These are phyloP conservation scores for Astyanax mexicanus DNA, from an alignment of 2,797 vertebrate species.

Conservation along the genomic window DNA sequence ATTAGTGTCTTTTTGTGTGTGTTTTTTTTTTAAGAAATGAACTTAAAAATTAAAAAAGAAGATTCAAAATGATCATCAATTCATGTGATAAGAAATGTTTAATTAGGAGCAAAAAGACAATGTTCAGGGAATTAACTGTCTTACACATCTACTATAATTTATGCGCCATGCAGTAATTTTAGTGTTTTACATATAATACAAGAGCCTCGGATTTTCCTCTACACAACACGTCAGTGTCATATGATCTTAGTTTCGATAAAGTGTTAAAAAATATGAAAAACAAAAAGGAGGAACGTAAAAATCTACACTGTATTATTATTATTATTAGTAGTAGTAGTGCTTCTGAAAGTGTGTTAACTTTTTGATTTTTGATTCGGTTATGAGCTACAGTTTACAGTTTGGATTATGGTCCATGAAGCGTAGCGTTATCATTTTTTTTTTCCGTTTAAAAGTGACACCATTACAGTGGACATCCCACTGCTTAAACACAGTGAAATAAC, in stretches of 20 bases:
- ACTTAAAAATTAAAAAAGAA: constrained; percentile 80
- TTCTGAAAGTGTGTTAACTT: constrained; percentile 47
- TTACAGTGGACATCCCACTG: constrained; percentile 77
- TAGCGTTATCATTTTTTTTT: constrained; percentile 65
- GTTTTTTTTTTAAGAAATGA: constrained; percentile 71
- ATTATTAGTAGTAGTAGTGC: too few relatives aligned
- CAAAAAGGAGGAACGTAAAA: constrained; percentile 68
- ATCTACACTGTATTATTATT: constrained; percentile 58
- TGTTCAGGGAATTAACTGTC: constrained; percentile 73
- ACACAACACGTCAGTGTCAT: constrained; percentile 66
- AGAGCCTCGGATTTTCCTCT: constrained; percentile 70
- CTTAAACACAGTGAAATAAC: constrained; percentile 71
- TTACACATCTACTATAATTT: constrained; percentile 79
- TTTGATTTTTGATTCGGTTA: constrained; percentile 62
- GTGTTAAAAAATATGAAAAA: constrained; percentile 57
- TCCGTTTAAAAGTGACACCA: constrained; percentile 83
- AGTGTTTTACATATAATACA: constrained; percentile 84
- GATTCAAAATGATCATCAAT: constrained; percentile 48
- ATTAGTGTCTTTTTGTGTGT: constrained; percentile 58
- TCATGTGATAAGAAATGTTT: constrained; percentile 50
- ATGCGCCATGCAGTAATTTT: constrained; percentile 83
- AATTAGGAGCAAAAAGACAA: constrained; percentile 62
- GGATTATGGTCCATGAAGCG: constrained; percentile 69
- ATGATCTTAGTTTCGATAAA: constrained; percentile 38
- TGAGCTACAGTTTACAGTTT: constrained; percentile 64